Percentiles rank a stretch among this genome's conserved stretches.
These are phyloP conservation scores for Cistogaster globosa DNA, from an alignment of 2,888 invertebrate genomes.

Conservation along the genomic window DNA sequence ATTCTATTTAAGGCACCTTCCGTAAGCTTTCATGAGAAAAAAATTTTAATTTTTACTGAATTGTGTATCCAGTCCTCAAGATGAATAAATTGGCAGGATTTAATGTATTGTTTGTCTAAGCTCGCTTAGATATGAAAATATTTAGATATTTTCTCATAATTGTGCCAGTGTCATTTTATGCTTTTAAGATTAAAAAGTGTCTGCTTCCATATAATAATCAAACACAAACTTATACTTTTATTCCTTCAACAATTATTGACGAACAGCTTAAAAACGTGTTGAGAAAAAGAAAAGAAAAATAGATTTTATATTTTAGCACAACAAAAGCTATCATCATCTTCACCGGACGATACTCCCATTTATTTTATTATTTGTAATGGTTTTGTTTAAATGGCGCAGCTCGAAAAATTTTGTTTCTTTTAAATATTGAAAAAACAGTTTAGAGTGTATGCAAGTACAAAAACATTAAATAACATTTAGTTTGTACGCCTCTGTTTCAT, in stretches of 20 bases:
- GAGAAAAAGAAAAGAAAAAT: neutral
- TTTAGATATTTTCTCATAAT: neutral
- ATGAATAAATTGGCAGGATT: too few species aligned
- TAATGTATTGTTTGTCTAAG: too few species aligned
- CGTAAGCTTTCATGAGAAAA: too few species aligned
- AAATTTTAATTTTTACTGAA: too few species aligned
- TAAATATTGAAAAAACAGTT: too few species aligned
- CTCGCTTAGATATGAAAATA: too few species aligned
- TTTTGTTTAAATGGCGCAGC: neutral
- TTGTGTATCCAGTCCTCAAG: too few species aligned
- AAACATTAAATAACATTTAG: neutral
- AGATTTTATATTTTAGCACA: neutral
- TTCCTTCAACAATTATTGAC: constrained; percentile 16
- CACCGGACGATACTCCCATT: constrained; percentile 13
- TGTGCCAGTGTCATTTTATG: neutral
- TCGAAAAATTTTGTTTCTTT: neutral
- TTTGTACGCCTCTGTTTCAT: neutral
- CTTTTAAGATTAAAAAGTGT: neutral
- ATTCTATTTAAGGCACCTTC: too few species aligned
- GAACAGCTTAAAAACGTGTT: neutral
- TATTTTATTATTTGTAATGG: constrained; percentile 16
- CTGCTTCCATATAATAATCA: constrained; percentile 29
- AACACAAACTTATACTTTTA: constrained; percentile 20
- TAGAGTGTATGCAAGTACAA: neutral
- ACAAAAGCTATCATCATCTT: neutral